Evolutionary conservation across 2,888 invertebrate genomes (phyloP), one percentile per base, ranked within the genome.

Genomic region (Brachyptera putata): DNA sequence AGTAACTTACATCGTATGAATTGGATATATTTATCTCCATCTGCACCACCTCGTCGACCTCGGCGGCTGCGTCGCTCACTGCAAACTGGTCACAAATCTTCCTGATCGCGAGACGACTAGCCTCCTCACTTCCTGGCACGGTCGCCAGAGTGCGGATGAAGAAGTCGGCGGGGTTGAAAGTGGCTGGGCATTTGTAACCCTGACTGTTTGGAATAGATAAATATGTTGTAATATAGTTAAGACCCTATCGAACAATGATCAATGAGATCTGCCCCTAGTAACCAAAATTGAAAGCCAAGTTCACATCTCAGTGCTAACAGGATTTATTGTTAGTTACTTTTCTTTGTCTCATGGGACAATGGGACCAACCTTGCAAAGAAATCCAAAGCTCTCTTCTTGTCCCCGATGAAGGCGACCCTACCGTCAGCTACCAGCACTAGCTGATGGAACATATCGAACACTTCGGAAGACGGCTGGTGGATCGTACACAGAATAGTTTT

Each of bases 401-500:
- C 81, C 0, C 95, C 96, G 65, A 90, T 84, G 68, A 85, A 92
- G 0, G 92, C 95, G 0, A 92, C 85, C 63, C 91, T 79, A 0
- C 96, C 95, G 70, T 94, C 92, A 63, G 96, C 77, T 41, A 96
- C 75, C 63, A 95, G 84, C 14, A 87, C 76, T 26, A 83, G 73
- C 65, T 84, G 82, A 69, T 92, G 87, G 71, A 95, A 95, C 76
- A 89, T 82, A 1, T 86, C 84, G 74, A 93, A 92, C 60, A 91
- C 76, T 68, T 92, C 90, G 0, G 91, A 91, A 2, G 91, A 91
- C 0, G 96, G 95, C 75, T 96, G 95, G 75, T 96, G 96, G 67
- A 96, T 95, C 18, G 95, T 95, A 72, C 93, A 93, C 58, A 95
- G 78, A 36, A 96, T 86, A 0, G 94, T 93, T 74, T 89, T 89